Evolutionary conservation across 2,113 vertebrate genomes (phyloP).

Genomic region (Epinephelus lanceolatus): DNA sequence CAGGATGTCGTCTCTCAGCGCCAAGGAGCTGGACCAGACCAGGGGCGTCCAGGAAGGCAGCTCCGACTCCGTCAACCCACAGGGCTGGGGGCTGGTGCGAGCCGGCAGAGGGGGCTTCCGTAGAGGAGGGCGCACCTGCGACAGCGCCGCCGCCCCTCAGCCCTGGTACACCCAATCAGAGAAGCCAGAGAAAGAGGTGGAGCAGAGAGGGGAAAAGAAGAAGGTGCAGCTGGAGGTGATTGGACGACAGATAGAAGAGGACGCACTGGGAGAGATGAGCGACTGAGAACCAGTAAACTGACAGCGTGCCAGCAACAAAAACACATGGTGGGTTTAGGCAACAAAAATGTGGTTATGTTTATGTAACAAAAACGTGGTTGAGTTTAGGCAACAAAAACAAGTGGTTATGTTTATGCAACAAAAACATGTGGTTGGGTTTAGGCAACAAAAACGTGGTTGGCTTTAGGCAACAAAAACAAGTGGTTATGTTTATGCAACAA

Average conservation of each 20-base stretch:
- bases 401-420: too few species aligned
- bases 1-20: constrained; percentile 84
- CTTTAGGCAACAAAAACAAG: too few species aligned
- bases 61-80: constrained; percentile 62
- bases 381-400: too few species aligned
- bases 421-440: too few species aligned
- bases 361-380: too few species aligned
- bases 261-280: constrained; percentile 66
- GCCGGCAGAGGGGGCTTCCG: constrained; percentile 85
- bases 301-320: neutral
- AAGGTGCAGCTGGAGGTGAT: constrained; percentile 83
- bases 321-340: too few species aligned
- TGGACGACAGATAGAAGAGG: constrained; percentile 72
- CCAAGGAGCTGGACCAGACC: constrained; percentile 85
- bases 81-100: constrained; percentile 85
- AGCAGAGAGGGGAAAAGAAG: constrained; percentile 79
- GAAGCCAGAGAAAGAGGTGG: constrained; percentile 57
- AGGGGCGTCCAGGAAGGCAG: constrained; percentile 76
- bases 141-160: constrained; percentile 54
- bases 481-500: too few species aligned
- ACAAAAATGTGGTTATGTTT: too few species aligned
- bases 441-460: too few species aligned
- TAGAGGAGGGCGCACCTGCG: constrained; percentile 75
- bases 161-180: constrained; percentile 78
- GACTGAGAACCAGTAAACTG: constrained; percentile 44